Evolutionary conservation across 2,888 invertebrate species (phyloP).

Genomic region (Drosophila rellima): DNA sequence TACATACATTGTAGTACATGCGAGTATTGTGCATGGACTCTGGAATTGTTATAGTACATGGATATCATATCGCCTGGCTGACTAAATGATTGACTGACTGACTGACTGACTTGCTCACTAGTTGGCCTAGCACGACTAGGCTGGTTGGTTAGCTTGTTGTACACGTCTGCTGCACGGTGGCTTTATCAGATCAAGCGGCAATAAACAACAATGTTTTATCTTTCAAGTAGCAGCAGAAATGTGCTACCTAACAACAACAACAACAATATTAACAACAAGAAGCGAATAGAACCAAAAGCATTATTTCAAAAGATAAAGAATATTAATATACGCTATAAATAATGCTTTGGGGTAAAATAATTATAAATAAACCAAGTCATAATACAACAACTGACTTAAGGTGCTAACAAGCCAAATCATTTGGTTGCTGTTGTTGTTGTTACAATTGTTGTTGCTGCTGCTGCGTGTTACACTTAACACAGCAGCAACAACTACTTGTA

Average conservation of each 20-base stretch:
- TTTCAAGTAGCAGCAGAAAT: conserved; percentile 84
- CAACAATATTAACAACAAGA: conserved; percentile 29
- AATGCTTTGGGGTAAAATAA: conserved; percentile 73
- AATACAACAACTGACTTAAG: conserved; percentile 55
- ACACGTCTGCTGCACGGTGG: conserved; percentile 75
- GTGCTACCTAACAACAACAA: conserved; percentile 78
- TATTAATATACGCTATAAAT: conserved; percentile 84
- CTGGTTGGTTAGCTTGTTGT: conserved; percentile 61
- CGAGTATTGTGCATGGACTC: conserved; percentile 64
- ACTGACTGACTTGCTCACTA: conserved; percentile 10
- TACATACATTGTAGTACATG: too few species aligned
- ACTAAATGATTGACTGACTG: conserved; percentile 1
- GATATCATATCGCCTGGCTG: conserved; percentile 81
- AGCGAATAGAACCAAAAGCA: conserved; percentile 35
- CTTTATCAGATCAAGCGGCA: conserved; percentile 84
- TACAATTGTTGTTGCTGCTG: conserved; percentile 46
- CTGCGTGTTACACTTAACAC: conserved; percentile 63
- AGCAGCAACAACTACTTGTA: conserved; percentile 45
- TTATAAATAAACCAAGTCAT: conserved; percentile 75
- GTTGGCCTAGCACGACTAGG: conserved; percentile 17
- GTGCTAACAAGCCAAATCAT: conserved; percentile 73
- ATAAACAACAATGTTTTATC: conserved; percentile 84
- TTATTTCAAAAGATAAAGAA: conserved; percentile 83
- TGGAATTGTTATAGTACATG: conserved; percentile 71
- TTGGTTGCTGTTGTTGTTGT: conserved; percentile 32